Base-by-base conservation (phyloP, 2,797 vertebrate species). In the Lycodopsis pacificus region DNA sequence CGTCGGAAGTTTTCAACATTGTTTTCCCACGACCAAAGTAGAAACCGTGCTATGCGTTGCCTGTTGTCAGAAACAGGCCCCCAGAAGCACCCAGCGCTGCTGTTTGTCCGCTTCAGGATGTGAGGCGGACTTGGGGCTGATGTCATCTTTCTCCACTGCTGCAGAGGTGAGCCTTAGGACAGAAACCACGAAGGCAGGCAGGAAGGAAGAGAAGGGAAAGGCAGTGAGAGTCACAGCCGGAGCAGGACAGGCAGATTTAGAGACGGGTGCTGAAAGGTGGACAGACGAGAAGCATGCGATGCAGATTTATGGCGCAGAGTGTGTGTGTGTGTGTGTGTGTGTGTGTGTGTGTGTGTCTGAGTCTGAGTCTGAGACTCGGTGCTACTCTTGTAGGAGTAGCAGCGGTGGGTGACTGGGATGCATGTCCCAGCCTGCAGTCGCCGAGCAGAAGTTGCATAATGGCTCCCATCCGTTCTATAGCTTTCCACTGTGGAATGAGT, bases 101-200 rank as follows among this genome's bases (percentile, higher is more conserved):
- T 89, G 83, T 88, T 84, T 84, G 77, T 89, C 81, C 30, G 66
- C 79, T 86, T 87, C 85, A 90, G 88, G 88, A 93, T 92, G 88
- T 90, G 83, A 91, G 83, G 80, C 81, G 79, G 84, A 88, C 87
- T 82, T 69, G 82, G 73, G 76, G 92, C 86, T 92, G 88, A 93
- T 92, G 93, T 94, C 92, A 92, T 93, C 88, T 85, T 86, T 91
- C 90, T 89, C 74, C 86, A 83, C 85, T 86, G 84, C 91, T 91
- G 91, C 90, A 91, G 88, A 93, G 91, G 93, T 95, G 92, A 94
- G 86, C 88, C 67, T 74, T 83, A 86, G 87, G 89, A 91, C 89
- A 91, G 86, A 91, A 83, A 82, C 65, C 71, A 88, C 81, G 81
- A 80, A 83, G 87, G 86, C 84, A 87, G 81, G 68, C 76, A 83